phyloP scores from a whole-genome alignment of 1,140 invertebrate genomes.

The Batillaria attramentaria region DNA sequence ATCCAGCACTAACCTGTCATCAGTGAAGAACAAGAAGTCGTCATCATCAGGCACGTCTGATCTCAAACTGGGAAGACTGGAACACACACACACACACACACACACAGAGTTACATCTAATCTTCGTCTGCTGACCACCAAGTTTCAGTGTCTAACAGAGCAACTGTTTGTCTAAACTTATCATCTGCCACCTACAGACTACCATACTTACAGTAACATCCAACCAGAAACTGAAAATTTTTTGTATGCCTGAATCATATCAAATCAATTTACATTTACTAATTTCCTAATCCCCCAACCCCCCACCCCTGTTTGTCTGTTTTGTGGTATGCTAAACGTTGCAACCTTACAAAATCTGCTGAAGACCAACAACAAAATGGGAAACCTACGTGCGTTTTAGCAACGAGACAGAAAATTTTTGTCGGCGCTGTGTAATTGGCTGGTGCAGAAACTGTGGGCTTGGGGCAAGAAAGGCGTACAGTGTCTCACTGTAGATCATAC shows the following conservation, averaged over 20 bases:
- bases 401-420: conserved; percentile 86
- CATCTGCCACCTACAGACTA: background rate
- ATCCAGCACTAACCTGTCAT: conserved; percentile 62
- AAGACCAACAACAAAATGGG: too few relatives aligned
- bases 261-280: too few relatives aligned
- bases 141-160: too few relatives aligned
- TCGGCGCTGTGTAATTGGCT: conserved; percentile 84
- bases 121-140: too few relatives aligned
- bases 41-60: conserved; percentile 61
- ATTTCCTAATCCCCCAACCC: too few relatives aligned
- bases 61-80: conserved; percentile 55
- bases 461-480: conserved; percentile 91
- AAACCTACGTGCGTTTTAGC: conserved; percentile 72
- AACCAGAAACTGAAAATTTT: too few relatives aligned
- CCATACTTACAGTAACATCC: background rate
- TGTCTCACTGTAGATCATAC: conserved; percentile 88
- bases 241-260: too few relatives aligned
- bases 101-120: too few relatives aligned
- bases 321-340: too few relatives aligned
- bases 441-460: conserved; percentile 88
- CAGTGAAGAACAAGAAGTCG: conserved; percentile 67
- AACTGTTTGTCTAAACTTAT: too few relatives aligned
- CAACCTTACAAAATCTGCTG: too few relatives aligned
- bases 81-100: conserved; percentile 38
- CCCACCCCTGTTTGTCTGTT: too few relatives aligned